These are phyloP conservation scores for Megaceryle maxima DNA, from an alignment of 2,113 vertebrate genomes.

Conservation along the genomic window DNA sequence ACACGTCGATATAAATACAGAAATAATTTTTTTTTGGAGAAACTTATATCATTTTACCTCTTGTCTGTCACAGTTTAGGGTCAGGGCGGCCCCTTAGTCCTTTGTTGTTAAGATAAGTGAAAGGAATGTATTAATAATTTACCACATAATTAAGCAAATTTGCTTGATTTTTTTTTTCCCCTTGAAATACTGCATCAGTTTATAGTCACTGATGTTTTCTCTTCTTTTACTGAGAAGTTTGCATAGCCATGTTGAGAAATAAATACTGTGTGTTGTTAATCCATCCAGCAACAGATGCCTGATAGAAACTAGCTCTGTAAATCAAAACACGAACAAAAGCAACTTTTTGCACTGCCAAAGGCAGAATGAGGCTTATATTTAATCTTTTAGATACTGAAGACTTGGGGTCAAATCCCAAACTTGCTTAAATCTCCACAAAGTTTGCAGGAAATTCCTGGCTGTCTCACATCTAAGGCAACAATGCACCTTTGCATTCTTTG, in stretches of 20 bases:
- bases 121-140: constrained; percentile 28
- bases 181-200: constrained; percentile 29
- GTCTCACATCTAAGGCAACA: neutral
- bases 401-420: neutral
- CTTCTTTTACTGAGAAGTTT: neutral
- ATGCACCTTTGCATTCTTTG: neutral
- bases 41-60: neutral
- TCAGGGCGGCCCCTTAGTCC: too few relatives aligned
- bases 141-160: neutral
- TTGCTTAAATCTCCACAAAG: neutral
- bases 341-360: constrained; percentile 12
- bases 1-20: neutral
- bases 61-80: neutral
- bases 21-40: neutral
- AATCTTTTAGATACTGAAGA: neutral
- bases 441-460: neutral
- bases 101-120: neutral
- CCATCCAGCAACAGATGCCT: constrained; percentile 54
- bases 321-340: constrained; percentile 46
- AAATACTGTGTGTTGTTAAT: constrained; percentile 39
- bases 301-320: constrained; percentile 20
- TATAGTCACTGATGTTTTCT: neutral
- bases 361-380: neutral
- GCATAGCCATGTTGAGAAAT: constrained; percentile 10
- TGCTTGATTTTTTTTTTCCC: neutral